Conservation (phyloP, 2,113 vertebrate genomes). For the Gnathonemus echidnorhynchus region DNA sequence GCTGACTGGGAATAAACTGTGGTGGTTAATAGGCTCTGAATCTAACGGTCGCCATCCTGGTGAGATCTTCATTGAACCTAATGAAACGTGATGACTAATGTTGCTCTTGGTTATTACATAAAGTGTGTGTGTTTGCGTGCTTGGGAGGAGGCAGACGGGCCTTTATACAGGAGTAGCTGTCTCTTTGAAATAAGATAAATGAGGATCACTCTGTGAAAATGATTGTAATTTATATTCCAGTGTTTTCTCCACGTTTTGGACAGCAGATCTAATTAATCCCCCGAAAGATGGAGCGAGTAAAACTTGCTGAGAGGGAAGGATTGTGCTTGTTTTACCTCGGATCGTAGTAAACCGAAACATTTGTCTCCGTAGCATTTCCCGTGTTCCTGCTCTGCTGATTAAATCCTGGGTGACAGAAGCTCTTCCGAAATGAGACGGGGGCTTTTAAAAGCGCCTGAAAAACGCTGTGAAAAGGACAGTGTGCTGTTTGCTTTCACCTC, state of each 20-base stretch:
- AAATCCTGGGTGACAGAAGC: conserved; percentile 48
- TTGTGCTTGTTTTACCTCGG: conserved; percentile 44
- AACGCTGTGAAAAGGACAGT: conserved; percentile 39
- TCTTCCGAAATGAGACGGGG: conserved; percentile 45
- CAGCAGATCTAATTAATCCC: conserved; percentile 41
- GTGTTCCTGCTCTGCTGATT: conserved; percentile 46
- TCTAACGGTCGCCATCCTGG: background rate
- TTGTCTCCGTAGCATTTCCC: conserved; percentile 50
- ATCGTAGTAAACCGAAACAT: conserved; percentile 58
- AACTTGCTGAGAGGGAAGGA: conserved; percentile 30
- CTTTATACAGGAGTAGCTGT: conserved; percentile 27
- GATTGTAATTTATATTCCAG: conserved; percentile 42
- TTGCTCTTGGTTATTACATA: conserved; percentile 21
- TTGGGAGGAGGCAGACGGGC: background rate
- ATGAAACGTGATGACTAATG: conserved; percentile 18
- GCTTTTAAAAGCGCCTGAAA: conserved; percentile 47
- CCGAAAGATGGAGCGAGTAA: conserved; percentile 29
- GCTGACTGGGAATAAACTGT: conserved; percentile 1
- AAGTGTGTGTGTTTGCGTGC: background rate
- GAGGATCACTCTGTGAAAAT: conserved; percentile 30
- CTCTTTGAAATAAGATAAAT: conserved; percentile 41
- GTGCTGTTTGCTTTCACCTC: conserved; percentile 43
- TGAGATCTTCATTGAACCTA: conserved; percentile 19
- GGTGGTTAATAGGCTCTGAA: conserved; percentile 14
- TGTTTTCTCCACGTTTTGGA: conserved; percentile 29